Percentiles rank a stretch among this genome's conserved stretches.
These are phyloP conservation scores for Platysteira castanea DNA, from an alignment of 2,113 vertebrate species.

Conservation along the genomic window DNA sequence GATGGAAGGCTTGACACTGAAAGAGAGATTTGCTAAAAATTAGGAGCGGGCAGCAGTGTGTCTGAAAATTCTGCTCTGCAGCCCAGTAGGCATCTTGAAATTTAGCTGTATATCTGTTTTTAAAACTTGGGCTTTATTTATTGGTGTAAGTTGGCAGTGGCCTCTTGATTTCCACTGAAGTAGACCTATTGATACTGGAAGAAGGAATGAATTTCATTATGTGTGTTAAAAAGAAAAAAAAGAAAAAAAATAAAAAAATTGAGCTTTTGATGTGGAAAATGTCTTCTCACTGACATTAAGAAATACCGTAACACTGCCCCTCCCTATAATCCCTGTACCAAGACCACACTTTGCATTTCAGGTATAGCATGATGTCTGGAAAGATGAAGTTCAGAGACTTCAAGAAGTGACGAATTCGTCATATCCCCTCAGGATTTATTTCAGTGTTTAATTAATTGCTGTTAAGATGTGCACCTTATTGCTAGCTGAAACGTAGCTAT, in stretches of 20 bases:
- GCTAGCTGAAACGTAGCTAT: neutral
- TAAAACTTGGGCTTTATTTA: neutral
- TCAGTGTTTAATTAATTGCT: constrained; percentile 6
- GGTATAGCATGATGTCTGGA: neutral
- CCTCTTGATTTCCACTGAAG: neutral
- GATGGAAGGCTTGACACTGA: neutral
- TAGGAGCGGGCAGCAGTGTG: neutral
- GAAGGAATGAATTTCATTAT: neutral
- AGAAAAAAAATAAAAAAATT: neutral
- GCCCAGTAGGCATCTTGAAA: neutral
- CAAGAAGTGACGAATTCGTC: neutral
- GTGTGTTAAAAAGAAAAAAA: neutral
- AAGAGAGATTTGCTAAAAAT: neutral
- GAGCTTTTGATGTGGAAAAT: neutral
- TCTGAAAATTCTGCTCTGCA: neutral
- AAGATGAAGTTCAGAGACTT: constrained; percentile 3
- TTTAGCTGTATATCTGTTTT: neutral
- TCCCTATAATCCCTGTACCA: neutral
- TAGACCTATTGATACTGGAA: neutral
- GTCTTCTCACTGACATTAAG: neutral
- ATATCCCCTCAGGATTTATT: neutral
- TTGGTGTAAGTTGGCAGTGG: neutral
- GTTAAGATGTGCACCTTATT: neutral
- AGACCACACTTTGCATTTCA: neutral
- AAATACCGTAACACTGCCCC: neutral